These are phyloP conservation scores for Heliconius nattereri DNA, from an alignment of 1,140 invertebrate species.

Conservation along the genomic window DNA sequence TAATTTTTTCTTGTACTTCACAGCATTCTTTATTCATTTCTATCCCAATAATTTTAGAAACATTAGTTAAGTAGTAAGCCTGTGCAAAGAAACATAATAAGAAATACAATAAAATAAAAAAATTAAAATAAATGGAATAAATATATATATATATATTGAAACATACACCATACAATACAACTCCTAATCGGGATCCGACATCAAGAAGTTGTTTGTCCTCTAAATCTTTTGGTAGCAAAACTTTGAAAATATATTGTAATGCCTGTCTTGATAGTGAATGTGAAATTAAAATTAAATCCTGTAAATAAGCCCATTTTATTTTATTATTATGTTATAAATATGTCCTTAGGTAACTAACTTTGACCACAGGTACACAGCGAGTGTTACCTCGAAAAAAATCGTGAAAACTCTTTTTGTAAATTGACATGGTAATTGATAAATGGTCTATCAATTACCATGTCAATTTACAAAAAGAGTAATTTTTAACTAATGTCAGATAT, in stretches of 20 bases:
- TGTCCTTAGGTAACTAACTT: no score
- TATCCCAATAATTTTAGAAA: conserved; percentile 84
- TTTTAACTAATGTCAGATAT: no score
- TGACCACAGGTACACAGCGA: no score
- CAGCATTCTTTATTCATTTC: conserved; percentile 88
- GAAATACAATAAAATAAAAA: background rate
- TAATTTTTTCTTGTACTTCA: conserved; percentile 83
- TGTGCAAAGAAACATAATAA: conserved; percentile 63
- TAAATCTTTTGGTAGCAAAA: conserved; percentile 82
- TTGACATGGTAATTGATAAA: no score
- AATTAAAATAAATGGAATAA: conserved; percentile 20
- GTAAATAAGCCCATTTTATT: conserved; percentile 39
- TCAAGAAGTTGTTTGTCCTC: conserved; percentile 84
- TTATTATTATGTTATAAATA: no score
- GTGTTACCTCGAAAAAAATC: no score
- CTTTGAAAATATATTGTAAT: conserved; percentile 84
- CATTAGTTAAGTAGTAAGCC: conserved; percentile 85
- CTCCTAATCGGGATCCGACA: conserved; percentile 87
- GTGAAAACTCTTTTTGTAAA: no score
- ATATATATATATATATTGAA: conserved; percentile 20
- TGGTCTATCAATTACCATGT: no score
- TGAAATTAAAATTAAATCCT: conserved; percentile 83
- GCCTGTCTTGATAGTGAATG: conserved; percentile 85
- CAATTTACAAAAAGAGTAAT: no score
- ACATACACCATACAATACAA: conserved; percentile 86